Evolutionary conservation across 2,888 invertebrate genomes (phyloP).

Genomic region (Dicyrtomina minuta): DNA sequence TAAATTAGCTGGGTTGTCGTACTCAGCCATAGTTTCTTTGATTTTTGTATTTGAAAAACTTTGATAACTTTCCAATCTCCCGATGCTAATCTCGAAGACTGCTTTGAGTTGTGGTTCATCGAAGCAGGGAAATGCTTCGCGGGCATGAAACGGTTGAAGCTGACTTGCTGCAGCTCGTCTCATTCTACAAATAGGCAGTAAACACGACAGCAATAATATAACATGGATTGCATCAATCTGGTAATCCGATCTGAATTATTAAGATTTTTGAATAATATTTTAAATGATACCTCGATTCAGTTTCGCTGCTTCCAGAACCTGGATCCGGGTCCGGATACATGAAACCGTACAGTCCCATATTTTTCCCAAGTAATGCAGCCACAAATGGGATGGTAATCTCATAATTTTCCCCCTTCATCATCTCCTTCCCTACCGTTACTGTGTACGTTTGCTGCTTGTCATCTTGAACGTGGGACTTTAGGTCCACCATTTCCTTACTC

Average conservation of each 20-base stretch:
- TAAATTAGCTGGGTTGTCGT: neutral
- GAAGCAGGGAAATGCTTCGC: slow-evolving; percentile 76
- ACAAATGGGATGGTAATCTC: slow-evolving; percentile 6
- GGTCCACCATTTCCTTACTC: neutral
- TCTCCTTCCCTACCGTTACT: neutral
- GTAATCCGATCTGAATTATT: no score
- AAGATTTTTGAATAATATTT: neutral
- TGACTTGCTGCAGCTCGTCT: slow-evolving; percentile 16
- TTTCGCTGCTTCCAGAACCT: no score
- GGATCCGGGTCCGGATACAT: slow-evolving; percentile 1
- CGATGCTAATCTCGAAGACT: slow-evolving; percentile 73
- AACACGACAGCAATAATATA: neutral
- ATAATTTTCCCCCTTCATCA: neutral
- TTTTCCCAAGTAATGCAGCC: neutral
- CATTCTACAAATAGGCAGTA: neutral
- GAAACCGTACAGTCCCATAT: slow-evolving; percentile 12
- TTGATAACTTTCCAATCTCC: slow-evolving; percentile 63
- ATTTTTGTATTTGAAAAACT: slow-evolving; percentile 18
- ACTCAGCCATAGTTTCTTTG: slow-evolving; percentile 1
- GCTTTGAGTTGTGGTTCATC: slow-evolving; percentile 84
- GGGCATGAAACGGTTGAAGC: slow-evolving; percentile 11
- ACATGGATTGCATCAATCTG: no score
- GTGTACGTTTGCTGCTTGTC: neutral
- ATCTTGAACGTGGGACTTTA: slow-evolving; percentile 6
- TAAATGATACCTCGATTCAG: no score